Evolutionary conservation across 2,797 vertebrate genomes (phyloP), one percentile per base, ranked within the genome.

Genomic region (Lateolabrax maculatus): DNA sequence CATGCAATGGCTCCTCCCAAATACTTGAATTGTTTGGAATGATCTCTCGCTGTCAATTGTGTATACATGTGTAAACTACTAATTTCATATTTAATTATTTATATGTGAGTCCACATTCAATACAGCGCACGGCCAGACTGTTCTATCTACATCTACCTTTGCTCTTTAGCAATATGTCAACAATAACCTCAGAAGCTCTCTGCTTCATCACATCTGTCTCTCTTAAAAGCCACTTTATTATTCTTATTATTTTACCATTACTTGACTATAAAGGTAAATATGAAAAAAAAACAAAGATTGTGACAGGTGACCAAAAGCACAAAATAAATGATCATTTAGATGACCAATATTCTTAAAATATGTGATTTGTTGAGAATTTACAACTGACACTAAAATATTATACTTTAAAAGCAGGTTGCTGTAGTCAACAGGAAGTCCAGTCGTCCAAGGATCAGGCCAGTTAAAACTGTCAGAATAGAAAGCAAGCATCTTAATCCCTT

Each of bases 401-500:
- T 29, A 9, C 52, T 55, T 60, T 7, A 3, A 46, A 79, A 46
- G 31, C 9, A 31, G 31, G 34, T 31, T 49, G n/a, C 5, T 43
- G 16, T 21, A 19, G 49, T 49, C 16, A 64, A 72, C 19, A 34
- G 44, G 37, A 57, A 25, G 36, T 63, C 53, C 43, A 44, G 37
- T 70, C 39, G 10, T 58, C 29, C 29, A 2, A 36, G 41, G 49
- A 65, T 75, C 31, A 53, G 21, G 6, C 23, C 49, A 57, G 21
- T 46, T 39, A 12, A 65, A 53, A 52, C 8, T 21, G 25, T 41
- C 62, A 77, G 29, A 73, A 37, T 25, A 73, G 27, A 62, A 49
- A 70, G 29, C 37, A 41, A 77, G 39, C 69, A 58, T 39, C 48
- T 64, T 48, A 60, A 61, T 76, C 72, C 37, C 61, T 36, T 57